phyloP scores from a whole-genome alignment of 2,797 vertebrate genomes.

The Tadarida brasiliensis region DNA sequence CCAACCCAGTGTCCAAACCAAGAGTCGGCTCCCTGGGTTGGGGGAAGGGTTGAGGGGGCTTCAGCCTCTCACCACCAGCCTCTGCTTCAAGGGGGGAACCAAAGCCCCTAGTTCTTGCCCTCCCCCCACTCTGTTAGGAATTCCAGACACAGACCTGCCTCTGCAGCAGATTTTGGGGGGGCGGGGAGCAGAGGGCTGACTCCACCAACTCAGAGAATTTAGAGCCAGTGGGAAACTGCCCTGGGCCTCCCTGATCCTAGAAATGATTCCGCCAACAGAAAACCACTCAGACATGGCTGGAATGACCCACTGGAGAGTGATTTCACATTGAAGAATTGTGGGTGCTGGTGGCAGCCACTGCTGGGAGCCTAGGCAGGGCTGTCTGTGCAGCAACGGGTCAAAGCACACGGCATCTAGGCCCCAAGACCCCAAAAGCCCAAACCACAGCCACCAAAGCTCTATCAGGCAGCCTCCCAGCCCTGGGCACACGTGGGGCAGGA shows the following conservation, averaged over 20 bases:
- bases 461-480: not conserved
- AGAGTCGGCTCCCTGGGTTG: not conserved
- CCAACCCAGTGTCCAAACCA: not conserved
- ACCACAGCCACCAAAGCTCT: not conserved
- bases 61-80: not conserved
- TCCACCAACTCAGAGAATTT: conserved; percentile 84
- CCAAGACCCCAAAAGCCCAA: not conserved
- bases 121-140: not conserved
- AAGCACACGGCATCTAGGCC: not conserved
- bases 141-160: conserved; percentile 82
- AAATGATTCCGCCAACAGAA: conserved; percentile 83
- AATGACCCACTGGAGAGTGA: conserved; percentile 85
- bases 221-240: conserved; percentile 82
- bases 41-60: not conserved
- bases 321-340: conserved; percentile 85
- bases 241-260: conserved; percentile 86
- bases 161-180: conserved; percentile 82
- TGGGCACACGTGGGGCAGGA: rapidly evolving
- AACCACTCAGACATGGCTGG: conserved; percentile 83
- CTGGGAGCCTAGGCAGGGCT: conserved; percentile 76
- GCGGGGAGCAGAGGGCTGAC: conserved; percentile 83
- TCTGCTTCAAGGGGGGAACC: not conserved
- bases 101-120: not conserved
- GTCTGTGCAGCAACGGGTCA: conserved; percentile 81
- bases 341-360: not conserved